Evolutionary conservation across 2,113 vertebrate genomes (phyloP), one percentile per base, ranked within the genome.

Genomic region (Salvelinus fontinalis): DNA sequence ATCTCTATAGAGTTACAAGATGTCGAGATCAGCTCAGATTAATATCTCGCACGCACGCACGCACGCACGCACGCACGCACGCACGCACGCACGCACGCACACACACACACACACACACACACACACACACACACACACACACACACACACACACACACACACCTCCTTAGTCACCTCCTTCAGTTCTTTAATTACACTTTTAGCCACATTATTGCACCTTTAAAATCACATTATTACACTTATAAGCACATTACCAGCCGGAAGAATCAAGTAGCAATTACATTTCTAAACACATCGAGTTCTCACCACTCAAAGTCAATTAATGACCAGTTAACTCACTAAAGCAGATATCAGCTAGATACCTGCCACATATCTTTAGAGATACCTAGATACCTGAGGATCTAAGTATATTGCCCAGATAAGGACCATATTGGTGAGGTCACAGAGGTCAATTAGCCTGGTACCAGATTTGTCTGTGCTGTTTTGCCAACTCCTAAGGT

Each of bases 141-240:
- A 48, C 44, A 48, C 6, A 49, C 48, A 2, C 48, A 1, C 8
- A 14, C 48, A 49, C 48, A 11, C 48, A 31, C 81, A 31, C 12
- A 51, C 81, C n/a, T 81, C 80, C 82, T 81, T 79, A 70, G 80
- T 86, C 84, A 66, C 77, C 74, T 81, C 78, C 69, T 44, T 84
- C 82, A 75, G 85, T 79, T 72, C 83, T 86, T 84, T 87, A 90
- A 89, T 86, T 86, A 85, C 76, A 76, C 74, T 73, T 82, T 79
- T 86, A 87, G 87, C 78, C 57, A 78, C 82, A 87, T 84, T 80
- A 86, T 26, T 18, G 22, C 5, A 18, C 18, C 18, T n/a, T 62
- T 24, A 26, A 26, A 65, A 24, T 11, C 62, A 3, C 24, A 24
- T 8, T 12, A 65, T 65, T 65, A 6, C 18, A 22, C 59, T 22